These are phyloP conservation scores for Xenotilapia flavipinnis DNA, from an alignment of 2,113 vertebrate species.

Conservation along the genomic window DNA sequence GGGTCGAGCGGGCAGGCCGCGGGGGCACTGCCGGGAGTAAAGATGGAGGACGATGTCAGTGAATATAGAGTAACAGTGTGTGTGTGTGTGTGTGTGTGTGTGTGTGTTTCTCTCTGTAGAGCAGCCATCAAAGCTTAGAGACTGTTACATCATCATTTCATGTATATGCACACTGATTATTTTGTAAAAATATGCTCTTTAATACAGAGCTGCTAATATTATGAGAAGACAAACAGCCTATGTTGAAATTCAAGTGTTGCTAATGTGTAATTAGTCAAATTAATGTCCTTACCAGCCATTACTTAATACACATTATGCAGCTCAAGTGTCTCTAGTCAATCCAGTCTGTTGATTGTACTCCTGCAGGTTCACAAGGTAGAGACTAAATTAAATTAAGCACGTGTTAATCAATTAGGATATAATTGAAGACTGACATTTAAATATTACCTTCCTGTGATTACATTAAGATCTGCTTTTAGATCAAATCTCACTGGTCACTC, in stretches of 20 bases:
- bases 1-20: constrained; percentile 69
- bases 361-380: background rate
- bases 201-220: background rate
- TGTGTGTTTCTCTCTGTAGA: background rate
- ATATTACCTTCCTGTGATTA: background rate
- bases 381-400: background rate
- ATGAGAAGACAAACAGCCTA: background rate
- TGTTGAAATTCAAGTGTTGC: background rate
- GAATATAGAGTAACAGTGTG: constrained; percentile 65
- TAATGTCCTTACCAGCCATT: constrained; percentile 1
- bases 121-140: background rate
- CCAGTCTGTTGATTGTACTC: background rate
- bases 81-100: background rate
- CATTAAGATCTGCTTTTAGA: background rate
- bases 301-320: constrained; percentile 14
- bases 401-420: background rate
- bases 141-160: background rate
- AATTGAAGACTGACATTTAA: background rate
- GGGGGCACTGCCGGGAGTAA: constrained; percentile 73
- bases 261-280: constrained; percentile 20
- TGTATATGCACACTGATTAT: background rate
- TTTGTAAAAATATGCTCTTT: background rate
- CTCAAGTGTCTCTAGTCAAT: constrained; percentile 14
- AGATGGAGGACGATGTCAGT: constrained; percentile 83
- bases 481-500: background rate